These are phyloP conservation scores for Andrena bucephala DNA, from an alignment of 2,888 invertebrate species.

Conservation along the genomic window DNA sequence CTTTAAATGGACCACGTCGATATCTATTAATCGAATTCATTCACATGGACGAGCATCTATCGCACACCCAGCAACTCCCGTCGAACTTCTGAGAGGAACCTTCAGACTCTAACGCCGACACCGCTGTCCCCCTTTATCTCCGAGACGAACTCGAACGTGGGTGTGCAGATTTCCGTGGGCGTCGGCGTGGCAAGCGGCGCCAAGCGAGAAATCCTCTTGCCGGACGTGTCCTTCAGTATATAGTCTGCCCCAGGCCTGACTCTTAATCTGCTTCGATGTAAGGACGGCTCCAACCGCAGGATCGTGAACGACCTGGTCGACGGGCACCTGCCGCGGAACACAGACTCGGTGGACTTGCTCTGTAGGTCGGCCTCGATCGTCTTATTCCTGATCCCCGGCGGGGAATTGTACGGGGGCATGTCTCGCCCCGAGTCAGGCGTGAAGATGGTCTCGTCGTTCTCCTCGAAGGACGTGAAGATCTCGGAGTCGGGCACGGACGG, in stretches of 20 bases:
- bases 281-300: slow-evolving; percentile 72
- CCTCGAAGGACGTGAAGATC: slow-evolving; percentile 81
- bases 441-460: slow-evolving; percentile 68
- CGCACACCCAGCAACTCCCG: background rate
- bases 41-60: background rate
- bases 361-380: slow-evolving; percentile 66
- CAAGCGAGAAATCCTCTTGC: slow-evolving; percentile 67
- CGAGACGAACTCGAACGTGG: slow-evolving; percentile 78
- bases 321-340: slow-evolving; percentile 65
- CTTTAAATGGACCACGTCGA: too few species aligned
- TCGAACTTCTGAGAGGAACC: background rate
- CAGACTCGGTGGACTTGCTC: slow-evolving; percentile 80
- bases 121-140: slow-evolving; percentile 78
- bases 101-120: slow-evolving; percentile 78
- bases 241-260: slow-evolving; percentile 69
- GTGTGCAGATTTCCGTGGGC: slow-evolving; percentile 81
- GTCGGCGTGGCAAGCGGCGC: slow-evolving; percentile 79
- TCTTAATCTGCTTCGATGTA: slow-evolving; percentile 73
- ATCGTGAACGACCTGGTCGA: slow-evolving; percentile 71
- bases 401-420: slow-evolving; percentile 62
- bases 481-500: slow-evolving; percentile 81
- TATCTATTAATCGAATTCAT: background rate
- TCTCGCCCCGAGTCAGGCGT: slow-evolving; percentile 40
- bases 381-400: slow-evolving; percentile 76
- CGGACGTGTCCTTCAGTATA: slow-evolving; percentile 67